Evolutionary conservation across 1,140 invertebrate species (phyloP), one percentile per base, ranked within the genome.

Genomic region (Pristionchus pacificus): DNA sequence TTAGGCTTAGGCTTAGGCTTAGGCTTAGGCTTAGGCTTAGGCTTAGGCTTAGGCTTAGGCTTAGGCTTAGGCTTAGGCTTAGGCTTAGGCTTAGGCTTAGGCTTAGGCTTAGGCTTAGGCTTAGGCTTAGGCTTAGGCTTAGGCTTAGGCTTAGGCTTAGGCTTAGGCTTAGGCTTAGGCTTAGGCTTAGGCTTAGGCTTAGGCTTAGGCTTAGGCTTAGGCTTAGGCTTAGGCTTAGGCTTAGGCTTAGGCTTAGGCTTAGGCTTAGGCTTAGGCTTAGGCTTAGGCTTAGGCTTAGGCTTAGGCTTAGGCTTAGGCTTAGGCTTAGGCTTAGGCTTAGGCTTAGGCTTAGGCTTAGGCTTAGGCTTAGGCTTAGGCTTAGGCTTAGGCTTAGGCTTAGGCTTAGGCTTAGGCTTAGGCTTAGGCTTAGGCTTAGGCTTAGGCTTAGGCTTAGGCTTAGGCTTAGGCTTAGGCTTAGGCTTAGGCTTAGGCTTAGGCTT

Each of bases 351-450:
- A 67, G 65, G 65, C 65, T 67, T 67, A 67, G 65, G 65, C 65
- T 58, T 55, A 58, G 55, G 65, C 65, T 67, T 67, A 67, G 65
- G 66, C 65, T 67, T 67, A 67, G 65, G 65, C 38, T 67, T 67
- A 67, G 65, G 38, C 38, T 67, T 59, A 38, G 38, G 55, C 30
- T 49, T 59, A 67, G 65, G 65, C 65, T 67, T 67, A 58, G 65
- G 55, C 65, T 67, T 67, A 67, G 65, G 65, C 65, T 67, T 67
- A 58, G 65, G 55, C 49, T 67, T 67, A 67, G 65, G 65, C 65
- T 67, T 67, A 66, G 64, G 64, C 64, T 68, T n/a, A n/a, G n/a
- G 66, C 66, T 68, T 68, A 68, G 66, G 66, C 66, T 68, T 66
- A 31, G 38, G 64, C 64, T 66, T 38, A 66, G 64, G 2, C 2